Base-by-base conservation (phyloP, 1,140 invertebrate genomes). In the Drosophila mojavensis region DNA sequence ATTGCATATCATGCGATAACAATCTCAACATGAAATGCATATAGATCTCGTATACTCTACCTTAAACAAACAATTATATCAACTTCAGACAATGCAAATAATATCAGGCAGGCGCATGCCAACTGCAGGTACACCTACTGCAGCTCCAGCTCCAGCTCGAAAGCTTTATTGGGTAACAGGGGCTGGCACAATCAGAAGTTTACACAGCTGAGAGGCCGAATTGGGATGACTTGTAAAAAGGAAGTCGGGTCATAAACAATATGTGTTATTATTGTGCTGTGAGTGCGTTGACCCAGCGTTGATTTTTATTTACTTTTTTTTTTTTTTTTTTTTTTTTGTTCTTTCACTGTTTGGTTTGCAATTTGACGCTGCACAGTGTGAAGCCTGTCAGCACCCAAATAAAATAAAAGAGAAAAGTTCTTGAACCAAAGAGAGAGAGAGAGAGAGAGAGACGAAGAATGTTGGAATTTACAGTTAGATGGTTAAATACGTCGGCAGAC, bases 211-310 rank as follows among this genome's bases (percentile, higher is more conserved):
- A 75, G 61, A 71, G 67, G 45, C 54, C 47, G 67, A 33, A 7
- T 64, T 39, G 53, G 54, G 84, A 88, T 88, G 83, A 88, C 83
- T 88, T 77, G 84, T 88, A 53, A 83, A 88, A 85, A 88, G 77
- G 79, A 81, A 83, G 77, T 88, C 76, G 70, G 83, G 72, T 80
- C 83, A 83, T 88, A 88, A 86, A 88, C 72, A 81, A 85, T 88
- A 76, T 62, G 47, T 76, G 50, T 55, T 64, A 61, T 69, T 77
- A 55, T 58, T 66, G 55, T 65, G 45, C 47, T 63, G 36, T 53
- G 75, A 62, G 83, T 89, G 77, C 83, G 80, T 88, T 88, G 83
- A 88, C 79, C 83, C 67, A 60, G 50, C n/a, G 63, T 43, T 47
- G 28, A 26, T 54, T 28, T 48, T 47, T 47, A 17, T 15, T 9